Evolutionary conservation across 2,113 vertebrate species (phyloP).

Genomic region (Corythornis madagascariensis): DNA sequence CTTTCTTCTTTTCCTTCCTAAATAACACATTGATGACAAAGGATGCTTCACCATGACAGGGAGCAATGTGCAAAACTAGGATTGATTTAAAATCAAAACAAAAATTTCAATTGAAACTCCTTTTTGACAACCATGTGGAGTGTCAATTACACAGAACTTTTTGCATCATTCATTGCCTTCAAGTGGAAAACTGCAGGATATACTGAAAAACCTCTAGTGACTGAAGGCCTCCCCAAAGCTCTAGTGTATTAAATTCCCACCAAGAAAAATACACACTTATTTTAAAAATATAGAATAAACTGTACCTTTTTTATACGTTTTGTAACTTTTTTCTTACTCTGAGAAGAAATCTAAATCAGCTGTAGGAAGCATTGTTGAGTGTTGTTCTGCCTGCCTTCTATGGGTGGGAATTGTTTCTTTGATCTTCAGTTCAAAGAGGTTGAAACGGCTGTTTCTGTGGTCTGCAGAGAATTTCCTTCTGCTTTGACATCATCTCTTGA

Average conservation of each 20-base stretch:
- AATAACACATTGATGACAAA: neutral
- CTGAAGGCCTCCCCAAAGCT: neutral
- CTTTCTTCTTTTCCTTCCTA: neutral
- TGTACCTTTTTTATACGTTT: neutral
- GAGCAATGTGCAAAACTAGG: neutral
- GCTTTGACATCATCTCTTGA: neutral
- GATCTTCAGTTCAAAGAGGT: conserved; percentile 59
- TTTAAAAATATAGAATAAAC: neutral
- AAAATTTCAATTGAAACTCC: neutral
- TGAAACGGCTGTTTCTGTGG: conserved; percentile 9
- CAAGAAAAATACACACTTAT: neutral
- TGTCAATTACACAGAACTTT: neutral
- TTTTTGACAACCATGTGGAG: neutral
- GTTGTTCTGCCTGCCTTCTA: neutral
- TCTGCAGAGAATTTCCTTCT: conserved; percentile 25
- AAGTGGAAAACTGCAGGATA: neutral
- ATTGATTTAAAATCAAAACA: neutral
- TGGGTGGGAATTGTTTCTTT: conserved; percentile 34
- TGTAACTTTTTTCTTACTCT: neutral
- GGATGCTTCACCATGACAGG: neutral
- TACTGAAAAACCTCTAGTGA: neutral
- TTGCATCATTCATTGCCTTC: neutral
- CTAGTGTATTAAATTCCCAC: neutral
- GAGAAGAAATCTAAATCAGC: neutral
- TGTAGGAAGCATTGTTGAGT: neutral